A percentile compares a stretch with the other conserved stretches of the same genome.
Evolutionary conservation across 1,140 invertebrate genomes (phyloP).

Genomic region (Drosophila tsacasi): DNA sequence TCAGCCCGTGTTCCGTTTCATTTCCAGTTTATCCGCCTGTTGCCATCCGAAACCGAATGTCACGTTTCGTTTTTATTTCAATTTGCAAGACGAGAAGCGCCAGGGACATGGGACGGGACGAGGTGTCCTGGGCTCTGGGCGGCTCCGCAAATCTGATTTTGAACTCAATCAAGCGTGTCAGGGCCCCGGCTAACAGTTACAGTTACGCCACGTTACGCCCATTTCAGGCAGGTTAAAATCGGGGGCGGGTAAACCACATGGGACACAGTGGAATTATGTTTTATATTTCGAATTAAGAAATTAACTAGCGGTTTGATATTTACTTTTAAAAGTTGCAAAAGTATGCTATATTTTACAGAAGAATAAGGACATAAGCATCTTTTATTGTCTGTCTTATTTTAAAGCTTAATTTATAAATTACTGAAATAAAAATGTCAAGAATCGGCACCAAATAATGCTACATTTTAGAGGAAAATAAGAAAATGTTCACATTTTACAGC

Average conservation of each 20-base stretch:
- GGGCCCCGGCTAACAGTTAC: constrained; percentile 53
- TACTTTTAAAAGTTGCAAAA: no score
- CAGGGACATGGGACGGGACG: background rate
- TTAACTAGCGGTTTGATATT: no score
- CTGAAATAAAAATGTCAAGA: no score
- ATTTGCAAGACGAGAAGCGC: constrained; percentile 64
- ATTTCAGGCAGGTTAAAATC: constrained; percentile 6
- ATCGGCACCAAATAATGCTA: no score
- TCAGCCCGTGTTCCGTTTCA: constrained; percentile 2
- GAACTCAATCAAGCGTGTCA: constrained; percentile 77
- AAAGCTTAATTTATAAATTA: no score
- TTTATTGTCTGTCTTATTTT: no score
- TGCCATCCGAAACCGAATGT: constrained; percentile 71
- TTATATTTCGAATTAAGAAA: background rate
- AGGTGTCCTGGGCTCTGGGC: background rate
- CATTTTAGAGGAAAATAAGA: no score
- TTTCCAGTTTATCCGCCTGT: constrained; percentile 44
- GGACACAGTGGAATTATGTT: background rate
- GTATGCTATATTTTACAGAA: no score
- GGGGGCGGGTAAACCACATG: constrained; percentile 12
- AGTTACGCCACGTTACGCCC: constrained; percentile 47
- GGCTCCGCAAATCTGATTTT: constrained; percentile 76
- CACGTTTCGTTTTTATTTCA: constrained; percentile 82
- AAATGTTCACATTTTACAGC: no score
- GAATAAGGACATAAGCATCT: no score